Evolutionary conservation across 2,113 vertebrate species (phyloP), one percentile per base, ranked within the genome.

Genomic region (Rutilus rutilus): DNA sequence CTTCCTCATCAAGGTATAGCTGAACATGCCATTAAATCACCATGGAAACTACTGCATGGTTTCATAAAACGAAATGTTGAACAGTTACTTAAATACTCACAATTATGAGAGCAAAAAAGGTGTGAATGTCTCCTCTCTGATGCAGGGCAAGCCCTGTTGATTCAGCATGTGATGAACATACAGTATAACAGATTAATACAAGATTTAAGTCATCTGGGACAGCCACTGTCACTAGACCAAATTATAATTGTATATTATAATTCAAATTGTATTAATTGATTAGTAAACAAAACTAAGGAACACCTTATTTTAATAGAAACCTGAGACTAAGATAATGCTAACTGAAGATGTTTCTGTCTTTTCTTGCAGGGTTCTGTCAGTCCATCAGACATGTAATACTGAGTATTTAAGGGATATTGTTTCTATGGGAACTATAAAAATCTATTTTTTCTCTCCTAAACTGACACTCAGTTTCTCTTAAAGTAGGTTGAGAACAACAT

Each of bases 1-100:
- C 88, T 81, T 75, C 86, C 83, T 87, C 65, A 64, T 65, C 75
- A 87, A 90, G 84, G 87, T 89, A 91, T 85, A 88, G 47, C 47
- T 85, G 71, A 87, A 88, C 82, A 82, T 90, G 89, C 91, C 90
- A 90, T 90, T 62, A 84, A 78, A 64, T 92, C 86, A 85, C 91
- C 91, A 90, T 92, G 90, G 91, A 91, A 93, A 94, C 92, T 74
- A 52, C 88, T 87, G 42, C 82, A 75, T 81, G 73, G 33, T 71
- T 45, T 52, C 78, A 57, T 65, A 42, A 74, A 86, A 57, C 21
- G 19, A 83, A 52, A 47, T 83, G 33, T 42, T 39, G 33, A 78
- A 78, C 27, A 45, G 5, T n/a, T 23, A 5, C 23, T 23, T 33
- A 78, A 33, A 78, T 54, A 78, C 33, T 12, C 5, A 59, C 11